Evolutionary conservation across 2,113 vertebrate species (phyloP).

Genomic region (Natator depressus): DNA sequence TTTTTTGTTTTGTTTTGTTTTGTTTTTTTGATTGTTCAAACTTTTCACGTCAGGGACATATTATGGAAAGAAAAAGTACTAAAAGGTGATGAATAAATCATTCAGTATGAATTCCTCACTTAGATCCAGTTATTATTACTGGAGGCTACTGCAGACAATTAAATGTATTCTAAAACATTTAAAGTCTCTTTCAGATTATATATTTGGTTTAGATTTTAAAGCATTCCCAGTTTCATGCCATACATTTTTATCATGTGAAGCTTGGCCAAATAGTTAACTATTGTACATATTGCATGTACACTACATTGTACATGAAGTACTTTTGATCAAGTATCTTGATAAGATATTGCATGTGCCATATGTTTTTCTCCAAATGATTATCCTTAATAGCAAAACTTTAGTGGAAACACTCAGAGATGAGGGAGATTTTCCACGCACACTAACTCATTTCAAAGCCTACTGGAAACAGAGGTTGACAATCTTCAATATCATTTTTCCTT

Average conservation of each 20-base stretch:
- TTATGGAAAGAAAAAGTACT: background rate
- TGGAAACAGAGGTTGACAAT: background rate
- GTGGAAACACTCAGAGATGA: slow-evolving; percentile 37
- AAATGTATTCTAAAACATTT: slow-evolving; percentile 9
- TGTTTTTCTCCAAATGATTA: background rate
- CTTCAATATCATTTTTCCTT: background rate
- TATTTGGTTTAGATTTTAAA: slow-evolving; percentile 30
- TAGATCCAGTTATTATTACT: background rate
- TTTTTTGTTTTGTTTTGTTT: background rate
- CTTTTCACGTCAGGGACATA: background rate
- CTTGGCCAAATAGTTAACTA: background rate
- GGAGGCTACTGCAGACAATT: background rate
- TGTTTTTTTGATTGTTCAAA: background rate
- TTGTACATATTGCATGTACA: background rate
- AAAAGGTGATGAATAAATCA: slow-evolving; percentile 36
- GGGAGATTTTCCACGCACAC: slow-evolving; percentile 23
- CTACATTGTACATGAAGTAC: background rate
- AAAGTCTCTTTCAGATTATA: background rate
- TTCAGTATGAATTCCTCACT: background rate
- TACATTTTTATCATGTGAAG: background rate
- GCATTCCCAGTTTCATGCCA: background rate
- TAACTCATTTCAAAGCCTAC: slow-evolving; percentile 34
- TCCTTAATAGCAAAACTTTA: slow-evolving; percentile 42
- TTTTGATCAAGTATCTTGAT: slow-evolving; percentile 23
- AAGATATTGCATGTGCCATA: slow-evolving; percentile 18